Evolutionary conservation across 2,888 invertebrate genomes (phyloP), one percentile per base, ranked within the genome.

Genomic region (Trilocha varians): DNA sequence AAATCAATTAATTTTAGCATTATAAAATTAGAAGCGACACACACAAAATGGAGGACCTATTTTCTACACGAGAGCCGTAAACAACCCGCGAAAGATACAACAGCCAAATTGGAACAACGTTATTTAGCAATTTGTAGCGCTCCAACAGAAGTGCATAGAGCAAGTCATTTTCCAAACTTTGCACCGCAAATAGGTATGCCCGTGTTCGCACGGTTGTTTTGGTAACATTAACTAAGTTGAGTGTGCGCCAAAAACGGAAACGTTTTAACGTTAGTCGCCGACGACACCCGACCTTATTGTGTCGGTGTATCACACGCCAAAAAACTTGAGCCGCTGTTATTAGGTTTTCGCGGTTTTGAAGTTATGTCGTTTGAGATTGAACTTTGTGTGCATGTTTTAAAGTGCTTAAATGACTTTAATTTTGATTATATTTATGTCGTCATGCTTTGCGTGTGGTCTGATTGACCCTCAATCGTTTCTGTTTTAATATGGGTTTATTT

Each of bases 181-280:
- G 44, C 43, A 49, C 70, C 70, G 45, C 69, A 67, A 68, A 69
- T 70, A 65, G 65, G 63, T 63, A 62, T 57, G 46, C 56, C 60
- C 47, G 53, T 76, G 72, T 78, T 74, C 65, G 53, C 70, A 56
- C 61, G 52, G 70, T 76, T 80, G 80, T 82, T 82, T 78, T 75
- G 72, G 67, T 63, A 77, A 75, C 79, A 83, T 84, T 82, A 82
- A 82, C 79, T 75, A 75, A 79, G 65, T 84, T 83, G 82, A 79
- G 74, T 72, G 79, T 56, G 67, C 68, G 84, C 84, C 84, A 80
- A 80, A 82, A 82, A 72, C 74, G 78, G 75, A 76, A 76, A 68
- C 78, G 72, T 79, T 82, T 79, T 75, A 76, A 64, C 68, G 68
- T 70, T 63, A 49, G 58, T 59, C 60, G 58, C 59, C 59, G 65